Conservation (phyloP, 2,888 invertebrate genomes). For the Leptodirus hochenwartii region DNA sequence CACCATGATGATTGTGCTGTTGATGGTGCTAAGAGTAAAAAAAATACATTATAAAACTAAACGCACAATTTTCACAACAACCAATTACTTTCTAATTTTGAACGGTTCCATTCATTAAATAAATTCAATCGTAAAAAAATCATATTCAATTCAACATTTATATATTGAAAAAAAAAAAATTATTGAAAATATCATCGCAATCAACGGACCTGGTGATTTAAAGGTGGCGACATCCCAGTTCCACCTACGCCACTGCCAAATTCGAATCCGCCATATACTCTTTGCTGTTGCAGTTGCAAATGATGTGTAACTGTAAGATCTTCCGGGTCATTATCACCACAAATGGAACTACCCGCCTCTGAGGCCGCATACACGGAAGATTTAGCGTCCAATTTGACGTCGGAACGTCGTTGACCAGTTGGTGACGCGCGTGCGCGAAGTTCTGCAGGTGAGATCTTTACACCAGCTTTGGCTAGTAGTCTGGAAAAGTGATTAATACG, state of each 20-base stretch:
- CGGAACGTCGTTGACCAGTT: slow-evolving; percentile 60
- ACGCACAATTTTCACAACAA: no score
- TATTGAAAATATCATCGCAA: no score
- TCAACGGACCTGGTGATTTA: slow-evolving; percentile 14
- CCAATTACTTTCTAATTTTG: no score
- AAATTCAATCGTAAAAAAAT: no score
- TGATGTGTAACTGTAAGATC: slow-evolving; percentile 53
- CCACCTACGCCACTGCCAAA: no score
- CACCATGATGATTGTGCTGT: slow-evolving; percentile 11
- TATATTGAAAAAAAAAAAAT: no score
- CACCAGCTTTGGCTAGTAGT: slow-evolving; percentile 71
- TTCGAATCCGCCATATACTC: no score
- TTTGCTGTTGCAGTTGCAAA: slow-evolving; percentile 20
- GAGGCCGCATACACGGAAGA: slow-evolving; percentile 40
- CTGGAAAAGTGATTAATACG: slow-evolving; percentile 25
- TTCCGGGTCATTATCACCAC: slow-evolving; percentile 68
- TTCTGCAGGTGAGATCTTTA: slow-evolving; percentile 71
- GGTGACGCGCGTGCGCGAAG: slow-evolving; percentile 70
- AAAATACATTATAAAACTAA: no score
- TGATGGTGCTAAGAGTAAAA: no score
- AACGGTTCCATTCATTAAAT: no score
- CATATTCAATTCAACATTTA: no score
- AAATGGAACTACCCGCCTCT: slow-evolving; percentile 51
- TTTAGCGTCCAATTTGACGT: slow-evolving; percentile 64
- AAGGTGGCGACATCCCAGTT: slow-evolving; percentile 12